Evolutionary conservation across 2,888 invertebrate species (phyloP).

Genomic region (Acleris sparsana): DNA sequence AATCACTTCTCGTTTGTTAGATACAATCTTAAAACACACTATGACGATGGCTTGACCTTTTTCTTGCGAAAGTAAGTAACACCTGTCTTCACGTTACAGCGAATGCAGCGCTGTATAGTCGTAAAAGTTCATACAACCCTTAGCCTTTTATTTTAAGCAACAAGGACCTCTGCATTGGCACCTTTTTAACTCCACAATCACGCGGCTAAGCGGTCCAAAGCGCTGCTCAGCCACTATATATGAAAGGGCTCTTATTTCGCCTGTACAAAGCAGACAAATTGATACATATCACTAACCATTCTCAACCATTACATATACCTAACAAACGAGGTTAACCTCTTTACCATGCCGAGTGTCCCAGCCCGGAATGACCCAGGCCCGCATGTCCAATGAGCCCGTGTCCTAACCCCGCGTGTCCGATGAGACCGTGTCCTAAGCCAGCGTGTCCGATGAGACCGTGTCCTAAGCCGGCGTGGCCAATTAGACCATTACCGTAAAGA

Average conservation of each 20-base stretch:
- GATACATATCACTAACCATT: not conserved
- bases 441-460: conserved; percentile 16
- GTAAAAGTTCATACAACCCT: too few relatives aligned
- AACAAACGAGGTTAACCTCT: conserved; percentile 45
- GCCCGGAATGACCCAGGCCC: conserved; percentile 41
- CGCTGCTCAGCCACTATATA: too few relatives aligned
- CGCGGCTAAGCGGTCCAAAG: too few relatives aligned
- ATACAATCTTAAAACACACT: not conserved
- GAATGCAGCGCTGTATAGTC: too few relatives aligned
- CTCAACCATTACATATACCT: conserved; percentile 26
- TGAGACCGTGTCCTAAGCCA: conserved; percentile 38
- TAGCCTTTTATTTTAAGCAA: too few relatives aligned
- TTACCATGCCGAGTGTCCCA: conserved; percentile 61
- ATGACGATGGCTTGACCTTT: not conserved
- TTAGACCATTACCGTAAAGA: conserved; percentile 43
- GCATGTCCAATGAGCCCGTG: conserved; percentile 26
- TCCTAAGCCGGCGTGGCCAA: conserved; percentile 37
- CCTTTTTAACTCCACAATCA: too few relatives aligned
- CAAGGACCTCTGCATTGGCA: too few relatives aligned
- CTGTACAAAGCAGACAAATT: too few relatives aligned
- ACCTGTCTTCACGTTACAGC: too few relatives aligned
- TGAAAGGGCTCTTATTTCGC: too few relatives aligned
- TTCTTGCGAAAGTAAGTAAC: too few relatives aligned
- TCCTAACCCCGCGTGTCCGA: conserved; percentile 20
- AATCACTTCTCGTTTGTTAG: conserved; percentile 43